Percentiles rank a stretch among this genome's conserved stretches.
phyloP scores from a whole-genome alignment of 2,888 invertebrate genomes.

The Eristalis arbustorum region DNA sequence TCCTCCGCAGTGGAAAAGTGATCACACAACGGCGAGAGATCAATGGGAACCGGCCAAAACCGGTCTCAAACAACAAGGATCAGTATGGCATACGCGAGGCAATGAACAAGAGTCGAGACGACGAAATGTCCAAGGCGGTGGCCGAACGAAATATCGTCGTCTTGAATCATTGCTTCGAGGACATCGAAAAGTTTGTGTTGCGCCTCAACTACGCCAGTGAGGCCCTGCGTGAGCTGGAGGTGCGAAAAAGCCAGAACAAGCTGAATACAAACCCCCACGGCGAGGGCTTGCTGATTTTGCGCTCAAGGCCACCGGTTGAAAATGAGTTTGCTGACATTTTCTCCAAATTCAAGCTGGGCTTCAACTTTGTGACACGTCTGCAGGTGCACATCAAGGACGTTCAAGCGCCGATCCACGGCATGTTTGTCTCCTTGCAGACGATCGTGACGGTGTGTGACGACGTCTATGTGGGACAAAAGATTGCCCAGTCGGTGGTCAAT shows the following conservation, averaged over 20 bases:
- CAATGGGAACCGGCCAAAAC: slow-evolving; percentile 73
- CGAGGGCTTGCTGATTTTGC: slow-evolving; percentile 94
- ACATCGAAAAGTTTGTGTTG: slow-evolving; percentile 99
- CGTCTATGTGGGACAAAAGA: slow-evolving; percentile 88
- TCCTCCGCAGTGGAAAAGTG: slow-evolving; percentile 84
- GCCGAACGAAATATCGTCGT: slow-evolving; percentile 97
- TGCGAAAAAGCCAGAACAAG: slow-evolving; percentile 84
- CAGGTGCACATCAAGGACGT: slow-evolving; percentile 98
- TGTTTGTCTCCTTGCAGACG: slow-evolving; percentile 97
- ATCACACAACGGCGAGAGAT: slow-evolving; percentile 80
- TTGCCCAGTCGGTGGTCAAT: slow-evolving; percentile 92
- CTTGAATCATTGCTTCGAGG: slow-evolving; percentile 98
- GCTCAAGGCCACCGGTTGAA: slow-evolving; percentile 97
- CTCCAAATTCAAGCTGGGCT: slow-evolving; percentile 98
- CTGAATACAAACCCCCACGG: slow-evolving; percentile 84
- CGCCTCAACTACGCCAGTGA: slow-evolving; percentile 97
- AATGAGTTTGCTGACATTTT: slow-evolving; percentile 98
- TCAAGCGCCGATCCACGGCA: slow-evolving; percentile 97
- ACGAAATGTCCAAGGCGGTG: slow-evolving; percentile 84
- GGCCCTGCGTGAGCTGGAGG: slow-evolving; percentile 94
- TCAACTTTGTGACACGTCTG: slow-evolving; percentile 95
- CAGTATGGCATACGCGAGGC: slow-evolving; percentile 77
- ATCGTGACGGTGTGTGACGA: slow-evolving; percentile 98
- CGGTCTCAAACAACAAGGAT: slow-evolving; percentile 74
- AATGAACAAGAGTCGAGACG: slow-evolving; percentile 80